Percentiles rank a stretch among this genome's conserved stretches.
Conservation (phyloP, 2,888 invertebrate species). For the Cephus nigrinus region DNA sequence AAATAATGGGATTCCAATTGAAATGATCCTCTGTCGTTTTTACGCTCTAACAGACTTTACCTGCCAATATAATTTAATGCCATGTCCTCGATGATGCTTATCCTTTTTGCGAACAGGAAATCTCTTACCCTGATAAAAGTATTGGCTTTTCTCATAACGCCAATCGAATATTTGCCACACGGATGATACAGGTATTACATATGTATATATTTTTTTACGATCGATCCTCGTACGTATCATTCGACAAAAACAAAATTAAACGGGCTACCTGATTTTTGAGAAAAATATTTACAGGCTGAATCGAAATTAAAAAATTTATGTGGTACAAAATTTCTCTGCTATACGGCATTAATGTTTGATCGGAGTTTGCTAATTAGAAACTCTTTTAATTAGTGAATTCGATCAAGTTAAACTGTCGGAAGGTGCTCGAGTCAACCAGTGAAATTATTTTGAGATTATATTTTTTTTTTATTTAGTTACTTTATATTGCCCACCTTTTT, state of each 20-base stretch:
- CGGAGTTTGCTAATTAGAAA: too few relatives aligned
- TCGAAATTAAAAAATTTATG: too few relatives aligned
- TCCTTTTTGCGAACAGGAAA: not conserved
- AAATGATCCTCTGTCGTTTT: not conserved
- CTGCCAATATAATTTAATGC: not conserved
- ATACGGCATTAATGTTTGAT: too few relatives aligned
- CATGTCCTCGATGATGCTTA: not conserved
- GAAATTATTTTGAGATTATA: too few relatives aligned
- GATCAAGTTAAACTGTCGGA: too few relatives aligned
- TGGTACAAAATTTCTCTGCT: too few relatives aligned
- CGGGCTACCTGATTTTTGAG: not conserved
- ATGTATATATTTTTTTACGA: not conserved
- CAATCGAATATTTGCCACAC: not conserved
- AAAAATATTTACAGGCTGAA: too few relatives aligned
- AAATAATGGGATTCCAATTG: not conserved
- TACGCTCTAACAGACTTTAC: not conserved
- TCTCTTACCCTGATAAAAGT: too few relatives aligned
- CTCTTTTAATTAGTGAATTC: too few relatives aligned
- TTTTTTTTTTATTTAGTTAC: too few relatives aligned
- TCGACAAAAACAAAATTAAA: not conserved
- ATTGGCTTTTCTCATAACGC: not conserved
- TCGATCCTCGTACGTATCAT: not conserved
- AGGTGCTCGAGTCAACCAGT: too few relatives aligned
- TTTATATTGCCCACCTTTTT: too few relatives aligned
- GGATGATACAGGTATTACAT: not conserved